These are phyloP conservation scores for Marasmarcha lunaedactyla DNA, from an alignment of 2,888 invertebrate genomes.

Conservation along the genomic window DNA sequence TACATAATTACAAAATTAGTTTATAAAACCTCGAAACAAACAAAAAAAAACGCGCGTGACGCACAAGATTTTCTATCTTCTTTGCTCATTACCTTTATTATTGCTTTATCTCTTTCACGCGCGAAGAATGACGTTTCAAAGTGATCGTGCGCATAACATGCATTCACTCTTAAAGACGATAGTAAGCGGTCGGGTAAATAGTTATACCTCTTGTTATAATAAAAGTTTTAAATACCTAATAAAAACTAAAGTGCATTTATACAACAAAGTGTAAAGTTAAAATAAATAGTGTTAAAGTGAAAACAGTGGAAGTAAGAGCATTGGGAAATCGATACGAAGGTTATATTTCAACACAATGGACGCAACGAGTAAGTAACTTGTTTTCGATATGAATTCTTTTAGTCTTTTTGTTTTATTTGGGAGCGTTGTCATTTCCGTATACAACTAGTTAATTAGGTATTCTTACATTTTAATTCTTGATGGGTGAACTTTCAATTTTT, in stretches of 20 bases:
- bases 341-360: slow-evolving; percentile 58
- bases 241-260: too few relatives aligned
- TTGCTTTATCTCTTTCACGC: slow-evolving; percentile 29
- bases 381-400: slow-evolving; percentile 15
- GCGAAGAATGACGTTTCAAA: slow-evolving; percentile 7
- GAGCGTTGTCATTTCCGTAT: too few relatives aligned
- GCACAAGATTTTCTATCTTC: slow-evolving; percentile 22
- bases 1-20: too few relatives aligned
- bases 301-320: slow-evolving; percentile 5
- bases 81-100: slow-evolving; percentile 14
- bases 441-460: too few relatives aligned
- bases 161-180: slow-evolving; percentile 40
- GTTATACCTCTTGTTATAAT: too few relatives aligned
- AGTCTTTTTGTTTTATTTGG: slow-evolving; percentile 2
- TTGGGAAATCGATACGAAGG: slow-evolving; percentile 38
- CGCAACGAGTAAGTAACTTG: slow-evolving; percentile 60
- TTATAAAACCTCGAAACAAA: too few relatives aligned
- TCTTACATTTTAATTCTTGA: too few relatives aligned
- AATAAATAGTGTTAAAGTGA: too few relatives aligned
- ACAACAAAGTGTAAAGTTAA: too few relatives aligned
- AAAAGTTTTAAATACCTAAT: too few relatives aligned
- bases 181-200: too few relatives aligned
- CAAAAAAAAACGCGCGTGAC: not conserved
- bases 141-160: slow-evolving; percentile 33
- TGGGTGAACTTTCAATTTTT: too few relatives aligned